phyloP scores from a whole-genome alignment of 2,113 vertebrate genomes.

The Pampusana beccarii region DNA sequence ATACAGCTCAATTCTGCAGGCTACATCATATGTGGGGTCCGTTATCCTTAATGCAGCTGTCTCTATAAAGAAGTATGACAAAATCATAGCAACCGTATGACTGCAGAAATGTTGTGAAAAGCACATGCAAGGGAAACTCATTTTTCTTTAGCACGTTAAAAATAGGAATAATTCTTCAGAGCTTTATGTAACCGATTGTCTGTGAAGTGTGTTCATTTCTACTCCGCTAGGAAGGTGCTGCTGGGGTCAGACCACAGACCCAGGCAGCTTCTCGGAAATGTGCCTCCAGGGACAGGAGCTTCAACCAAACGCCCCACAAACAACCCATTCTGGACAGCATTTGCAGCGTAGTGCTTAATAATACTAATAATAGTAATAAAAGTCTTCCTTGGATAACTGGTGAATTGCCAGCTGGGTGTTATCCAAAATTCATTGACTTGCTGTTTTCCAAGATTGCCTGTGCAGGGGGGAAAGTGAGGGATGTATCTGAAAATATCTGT shows the following conservation, averaged over 20 bases:
- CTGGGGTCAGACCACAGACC: conserved; percentile 45
- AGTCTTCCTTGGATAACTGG: conserved; percentile 26
- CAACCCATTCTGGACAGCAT: conserved; percentile 16
- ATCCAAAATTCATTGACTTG: background rate
- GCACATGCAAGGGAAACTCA: background rate
- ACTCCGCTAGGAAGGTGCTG: background rate
- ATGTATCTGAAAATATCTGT: background rate
- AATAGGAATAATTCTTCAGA: background rate
- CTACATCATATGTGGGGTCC: background rate
- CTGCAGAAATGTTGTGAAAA: background rate
- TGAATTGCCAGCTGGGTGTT: conserved; percentile 21
- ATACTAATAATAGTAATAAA: conserved; percentile 42
- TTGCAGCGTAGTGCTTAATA: background rate
- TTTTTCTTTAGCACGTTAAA: background rate
- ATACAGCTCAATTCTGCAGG: background rate
- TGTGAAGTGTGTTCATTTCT: background rate
- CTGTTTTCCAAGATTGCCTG: background rate
- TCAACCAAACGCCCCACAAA: background rate
- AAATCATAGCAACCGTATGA: background rate
- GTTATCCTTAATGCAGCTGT: background rate
- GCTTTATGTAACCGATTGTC: background rate
- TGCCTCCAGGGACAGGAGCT: background rate
- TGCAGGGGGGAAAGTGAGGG: background rate
- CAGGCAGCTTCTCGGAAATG: conserved; percentile 42
- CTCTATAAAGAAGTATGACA: background rate